A percentile compares a stretch with the other conserved stretches of the same genome.
phyloP scores from a whole-genome alignment of 2,888 invertebrate species.

The Acanthococcus lagerstroemiae region DNA sequence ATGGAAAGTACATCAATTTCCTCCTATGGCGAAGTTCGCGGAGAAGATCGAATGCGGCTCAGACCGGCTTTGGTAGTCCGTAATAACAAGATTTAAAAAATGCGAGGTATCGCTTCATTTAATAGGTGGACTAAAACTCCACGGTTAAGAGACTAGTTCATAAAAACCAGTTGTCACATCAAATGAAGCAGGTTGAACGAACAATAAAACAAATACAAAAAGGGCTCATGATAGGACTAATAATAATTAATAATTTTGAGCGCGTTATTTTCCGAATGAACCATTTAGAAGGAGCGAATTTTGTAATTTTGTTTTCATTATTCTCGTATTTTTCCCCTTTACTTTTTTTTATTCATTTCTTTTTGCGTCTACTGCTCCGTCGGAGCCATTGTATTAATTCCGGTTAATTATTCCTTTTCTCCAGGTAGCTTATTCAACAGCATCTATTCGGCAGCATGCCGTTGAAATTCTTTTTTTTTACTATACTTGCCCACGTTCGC shows the following conservation, averaged over 20 bases:
- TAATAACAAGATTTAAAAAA: background rate
- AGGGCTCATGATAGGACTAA: constrained; percentile 18
- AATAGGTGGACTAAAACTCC: background rate
- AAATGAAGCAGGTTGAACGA: constrained; percentile 10
- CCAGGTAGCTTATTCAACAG: too few species aligned
- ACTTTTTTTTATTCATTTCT: too few species aligned
- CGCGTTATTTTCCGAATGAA: background rate
- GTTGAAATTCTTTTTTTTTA: too few species aligned
- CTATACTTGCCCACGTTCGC: too few species aligned
- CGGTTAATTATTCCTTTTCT: too few species aligned
- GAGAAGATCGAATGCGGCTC: background rate
- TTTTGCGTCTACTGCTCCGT: too few species aligned
- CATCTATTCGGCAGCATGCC: too few species aligned
- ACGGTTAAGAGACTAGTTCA: constrained; percentile 1
- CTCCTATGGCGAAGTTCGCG: background rate
- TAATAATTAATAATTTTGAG: too few species aligned
- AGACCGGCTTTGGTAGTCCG: background rate
- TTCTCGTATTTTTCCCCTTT: background rate
- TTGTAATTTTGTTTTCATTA: background rate
- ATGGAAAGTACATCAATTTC: background rate
- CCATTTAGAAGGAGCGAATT: background rate
- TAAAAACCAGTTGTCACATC: constrained; percentile 8
- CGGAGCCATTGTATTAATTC: too few species aligned
- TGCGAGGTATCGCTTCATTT: background rate
- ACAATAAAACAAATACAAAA: constrained; percentile 4